Evolutionary conservation across 1,140 invertebrate genomes (phyloP).

Genomic region (Drosophila repletoides): DNA sequence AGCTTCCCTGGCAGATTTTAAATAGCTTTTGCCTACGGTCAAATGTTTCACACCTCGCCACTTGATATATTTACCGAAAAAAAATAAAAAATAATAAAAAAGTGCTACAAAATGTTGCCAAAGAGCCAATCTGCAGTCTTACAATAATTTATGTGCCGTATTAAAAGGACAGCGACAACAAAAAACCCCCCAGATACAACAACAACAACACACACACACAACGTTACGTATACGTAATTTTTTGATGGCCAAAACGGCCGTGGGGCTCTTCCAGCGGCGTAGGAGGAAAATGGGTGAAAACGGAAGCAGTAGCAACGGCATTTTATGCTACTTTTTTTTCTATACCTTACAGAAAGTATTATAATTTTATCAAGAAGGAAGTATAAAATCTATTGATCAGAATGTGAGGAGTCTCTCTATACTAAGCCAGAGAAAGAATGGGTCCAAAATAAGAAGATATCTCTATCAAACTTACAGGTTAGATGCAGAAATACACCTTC

Average conservation of each 20-base stretch:
- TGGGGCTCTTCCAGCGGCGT: constrained; percentile 23
- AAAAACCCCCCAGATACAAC: constrained; percentile 20
- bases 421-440: too few relatives aligned
- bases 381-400: too few relatives aligned
- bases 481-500: too few relatives aligned
- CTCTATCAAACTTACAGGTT: too few relatives aligned
- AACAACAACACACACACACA: constrained; percentile 27
- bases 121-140: constrained; percentile 75
- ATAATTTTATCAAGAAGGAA: too few relatives aligned
- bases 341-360: too few relatives aligned
- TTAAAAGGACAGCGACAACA: constrained; percentile 77
- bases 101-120: constrained; percentile 65
- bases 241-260: constrained; percentile 64
- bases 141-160: constrained; percentile 79
- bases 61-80: constrained; percentile 56
- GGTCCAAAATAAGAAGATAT: too few relatives aligned
- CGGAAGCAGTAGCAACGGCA: constrained; percentile 36
- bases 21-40: constrained; percentile 32
- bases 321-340: constrained; percentile 43
- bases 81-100: neutral
- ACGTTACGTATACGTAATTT: constrained; percentile 77
- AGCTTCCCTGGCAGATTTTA: constrained; percentile 5
- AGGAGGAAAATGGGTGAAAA: neutral
- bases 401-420: too few relatives aligned
- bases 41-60: constrained; percentile 60